phyloP scores from a whole-genome alignment of 2,888 invertebrate genomes.

The Vandiemenella viatica region DNA sequence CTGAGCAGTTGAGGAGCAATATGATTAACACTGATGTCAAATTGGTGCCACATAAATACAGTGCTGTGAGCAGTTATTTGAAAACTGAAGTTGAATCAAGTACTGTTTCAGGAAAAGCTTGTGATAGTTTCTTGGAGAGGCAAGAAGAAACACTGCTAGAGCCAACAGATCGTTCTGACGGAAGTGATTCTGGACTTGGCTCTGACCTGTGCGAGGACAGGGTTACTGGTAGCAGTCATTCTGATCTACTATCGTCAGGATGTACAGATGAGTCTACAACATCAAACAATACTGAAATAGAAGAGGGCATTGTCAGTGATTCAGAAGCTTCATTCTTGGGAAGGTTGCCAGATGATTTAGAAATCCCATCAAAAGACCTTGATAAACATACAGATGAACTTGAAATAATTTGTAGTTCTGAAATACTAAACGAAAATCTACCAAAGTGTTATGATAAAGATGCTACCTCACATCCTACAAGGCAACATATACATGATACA shows the following conservation, averaged over 20 bases:
- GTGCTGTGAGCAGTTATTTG: too few species aligned
- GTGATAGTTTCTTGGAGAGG: too few species aligned
- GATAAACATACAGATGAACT: neutral
- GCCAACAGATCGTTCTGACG: slow-evolving; percentile 44
- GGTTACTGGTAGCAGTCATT: neutral
- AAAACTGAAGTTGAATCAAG: too few species aligned
- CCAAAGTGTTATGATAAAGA: neutral
- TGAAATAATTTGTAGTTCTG: neutral
- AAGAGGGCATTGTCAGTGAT: slow-evolving; percentile 28
- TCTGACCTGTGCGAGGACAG: slow-evolving; percentile 52
- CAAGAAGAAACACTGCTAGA: slow-evolving; percentile 11
- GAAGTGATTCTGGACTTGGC: slow-evolving; percentile 71
- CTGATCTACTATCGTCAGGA: slow-evolving; percentile 20
- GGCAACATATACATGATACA: neutral
- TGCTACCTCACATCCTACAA: neutral
- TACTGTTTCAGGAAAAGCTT: too few species aligned
- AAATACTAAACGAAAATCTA: neutral
- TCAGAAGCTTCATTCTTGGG: slow-evolving; percentile 37
- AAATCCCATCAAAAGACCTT: slow-evolving; percentile 14
- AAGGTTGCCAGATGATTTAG: slow-evolving; percentile 29
- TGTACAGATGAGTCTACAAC: slow-evolving; percentile 23
- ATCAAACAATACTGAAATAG: slow-evolving; percentile 6
- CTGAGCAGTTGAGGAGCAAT: too few species aligned
- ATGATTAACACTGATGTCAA: too few species aligned
- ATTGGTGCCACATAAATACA: too few species aligned